Percentiles rank a stretch among this genome's conserved stretches.
These are phyloP conservation scores for Halichondria panicea DNA, from an alignment of 37 sponge, comb jelly and placozoan species.

Conservation along the genomic window DNA sequence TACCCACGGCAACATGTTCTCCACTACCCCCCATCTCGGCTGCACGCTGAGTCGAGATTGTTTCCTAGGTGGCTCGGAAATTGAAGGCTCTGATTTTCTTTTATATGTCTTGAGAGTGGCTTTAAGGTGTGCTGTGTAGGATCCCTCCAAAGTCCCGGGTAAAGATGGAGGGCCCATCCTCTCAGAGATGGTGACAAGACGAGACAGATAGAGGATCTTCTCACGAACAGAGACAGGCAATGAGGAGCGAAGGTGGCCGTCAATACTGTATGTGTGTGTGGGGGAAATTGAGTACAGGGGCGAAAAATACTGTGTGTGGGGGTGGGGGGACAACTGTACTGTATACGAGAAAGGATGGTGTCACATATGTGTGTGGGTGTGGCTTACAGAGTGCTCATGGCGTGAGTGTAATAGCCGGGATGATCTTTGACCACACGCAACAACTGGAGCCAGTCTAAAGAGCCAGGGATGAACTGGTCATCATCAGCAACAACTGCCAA, in stretches of 20 bases:
- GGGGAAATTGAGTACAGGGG: no score
- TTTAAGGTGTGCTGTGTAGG: neutral
- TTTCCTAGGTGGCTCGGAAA: neutral
- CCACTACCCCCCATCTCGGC: neutral
- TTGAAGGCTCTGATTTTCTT: neutral
- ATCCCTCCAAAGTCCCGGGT: neutral
- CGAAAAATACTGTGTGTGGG: constrained; percentile 72
- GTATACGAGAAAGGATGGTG: no score
- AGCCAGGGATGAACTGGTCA: constrained; percentile 1
- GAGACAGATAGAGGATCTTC: neutral
- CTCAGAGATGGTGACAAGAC: constrained; percentile 22
- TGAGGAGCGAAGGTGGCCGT: neutral
- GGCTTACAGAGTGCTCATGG: constrained; percentile 19
- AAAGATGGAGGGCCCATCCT: constrained; percentile 11
- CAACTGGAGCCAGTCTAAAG: constrained; percentile 26
- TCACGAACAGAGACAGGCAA: neutral
- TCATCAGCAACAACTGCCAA: constrained; percentile 17
- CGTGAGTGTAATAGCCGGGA: constrained; percentile 18
- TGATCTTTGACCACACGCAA: neutral
- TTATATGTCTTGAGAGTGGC: neutral
- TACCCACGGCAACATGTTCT: neutral
- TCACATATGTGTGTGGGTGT: constrained; percentile 3
- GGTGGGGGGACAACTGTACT: constrained; percentile 52
- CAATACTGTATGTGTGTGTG: constrained; percentile 17
- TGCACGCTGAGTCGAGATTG: neutral